phyloP scores from a whole-genome alignment of 2,888 invertebrate species.

The Fissipunctia ypsillon region DNA sequence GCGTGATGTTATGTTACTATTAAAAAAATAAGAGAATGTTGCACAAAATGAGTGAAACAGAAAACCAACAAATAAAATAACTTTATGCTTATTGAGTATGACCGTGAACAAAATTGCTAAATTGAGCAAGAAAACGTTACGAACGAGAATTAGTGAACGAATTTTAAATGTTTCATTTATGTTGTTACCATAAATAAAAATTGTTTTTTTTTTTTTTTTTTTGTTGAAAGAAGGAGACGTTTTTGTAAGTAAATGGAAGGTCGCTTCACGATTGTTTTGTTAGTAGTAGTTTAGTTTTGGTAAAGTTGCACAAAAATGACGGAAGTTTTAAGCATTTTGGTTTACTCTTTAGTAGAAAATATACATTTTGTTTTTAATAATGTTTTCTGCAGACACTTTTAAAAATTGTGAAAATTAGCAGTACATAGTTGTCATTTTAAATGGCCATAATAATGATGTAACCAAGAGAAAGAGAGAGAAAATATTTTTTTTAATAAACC shows the following conservation, averaged over 20 bases:
- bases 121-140: constrained; percentile 42
- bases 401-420: neutral
- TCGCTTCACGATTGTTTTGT: constrained; percentile 1
- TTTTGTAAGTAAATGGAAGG: constrained; percentile 26
- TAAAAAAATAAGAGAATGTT: too few relatives aligned
- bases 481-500: too few relatives aligned
- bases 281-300: neutral
- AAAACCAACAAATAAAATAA: constrained; percentile 35
- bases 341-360: neutral
- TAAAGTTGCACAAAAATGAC: neutral
- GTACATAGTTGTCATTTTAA: neutral
- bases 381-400: neutral
- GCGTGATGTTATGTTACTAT: too few relatives aligned
- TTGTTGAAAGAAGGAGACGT: neutral
- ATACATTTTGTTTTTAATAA: neutral
- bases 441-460: neutral
- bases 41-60: constrained; percentile 32
- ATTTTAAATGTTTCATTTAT: constrained; percentile 21
- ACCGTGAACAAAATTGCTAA: constrained; percentile 59
- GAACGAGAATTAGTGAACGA: constrained; percentile 17
- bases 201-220: neutral
- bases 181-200: constrained; percentile 4
- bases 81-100: constrained; percentile 31
- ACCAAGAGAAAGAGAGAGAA: too few relatives aligned
- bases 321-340: neutral